Conservation (phyloP, 2,113 vertebrate genomes). For the Syngnathus typhle region DNA sequence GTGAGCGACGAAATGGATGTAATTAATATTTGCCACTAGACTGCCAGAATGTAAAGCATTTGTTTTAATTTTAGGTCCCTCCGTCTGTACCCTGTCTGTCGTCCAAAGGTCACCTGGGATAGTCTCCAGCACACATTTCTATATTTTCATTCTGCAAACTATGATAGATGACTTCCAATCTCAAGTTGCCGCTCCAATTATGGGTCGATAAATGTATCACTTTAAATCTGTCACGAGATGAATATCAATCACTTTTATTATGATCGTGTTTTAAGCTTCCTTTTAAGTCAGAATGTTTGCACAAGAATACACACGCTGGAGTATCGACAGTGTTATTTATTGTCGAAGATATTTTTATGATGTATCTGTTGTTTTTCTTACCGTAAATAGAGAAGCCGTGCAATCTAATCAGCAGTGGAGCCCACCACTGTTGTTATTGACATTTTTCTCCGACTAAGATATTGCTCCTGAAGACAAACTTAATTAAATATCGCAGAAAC, state of each 20-base stretch:
- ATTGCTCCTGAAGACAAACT: constrained; percentile 35
- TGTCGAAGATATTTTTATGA: background rate
- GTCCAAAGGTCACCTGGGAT: no score
- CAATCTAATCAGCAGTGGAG: constrained; percentile 20
- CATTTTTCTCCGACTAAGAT: constrained; percentile 12
- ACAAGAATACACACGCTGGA: background rate
- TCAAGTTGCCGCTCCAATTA: constrained; percentile 27
- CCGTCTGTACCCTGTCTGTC: no score
- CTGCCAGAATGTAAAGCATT: constrained; percentile 37
- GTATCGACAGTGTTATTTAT: background rate
- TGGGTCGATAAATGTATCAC: constrained; percentile 38
- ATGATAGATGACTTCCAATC: constrained; percentile 51
- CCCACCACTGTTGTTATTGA: constrained; percentile 18
- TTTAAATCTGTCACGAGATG: constrained; percentile 27
- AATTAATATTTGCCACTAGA: constrained; percentile 50
- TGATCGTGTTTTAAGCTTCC: background rate
- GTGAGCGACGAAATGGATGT: constrained; percentile 45
- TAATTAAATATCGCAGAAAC: constrained; percentile 36
- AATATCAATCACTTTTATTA: background rate
- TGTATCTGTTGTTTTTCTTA: background rate
- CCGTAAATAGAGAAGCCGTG: background rate
- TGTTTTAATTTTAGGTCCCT: constrained; percentile 30
- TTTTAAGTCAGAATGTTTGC: background rate
- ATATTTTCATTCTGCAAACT: background rate
- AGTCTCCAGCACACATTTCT: no score